These are phyloP conservation scores for Sebastiscus albofasciatus DNA, from an alignment of 2,797 vertebrate genomes.

Conservation along the genomic window DNA sequence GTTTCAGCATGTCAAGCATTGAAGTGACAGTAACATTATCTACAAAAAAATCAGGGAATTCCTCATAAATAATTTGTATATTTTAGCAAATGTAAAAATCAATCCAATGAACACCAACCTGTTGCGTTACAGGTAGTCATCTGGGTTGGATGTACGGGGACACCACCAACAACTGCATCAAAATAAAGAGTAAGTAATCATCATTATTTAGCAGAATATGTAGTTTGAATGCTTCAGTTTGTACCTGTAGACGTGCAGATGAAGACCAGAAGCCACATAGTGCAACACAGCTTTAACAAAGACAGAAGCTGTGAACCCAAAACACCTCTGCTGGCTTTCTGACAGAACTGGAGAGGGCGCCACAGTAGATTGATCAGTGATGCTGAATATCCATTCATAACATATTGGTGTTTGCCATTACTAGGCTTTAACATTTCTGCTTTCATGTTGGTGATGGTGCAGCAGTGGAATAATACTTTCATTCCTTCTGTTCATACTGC, in stretches of 20 bases:
- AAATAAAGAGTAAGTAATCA: neutral
- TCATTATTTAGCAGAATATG: neutral
- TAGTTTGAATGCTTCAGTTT: neutral
- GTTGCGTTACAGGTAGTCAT: rapidly evolving
- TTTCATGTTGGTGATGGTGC: too few relatives aligned
- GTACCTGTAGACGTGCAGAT: constrained; percentile 43
- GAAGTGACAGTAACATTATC: neutral
- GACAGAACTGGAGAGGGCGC: neutral
- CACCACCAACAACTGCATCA: constrained; percentile 22
- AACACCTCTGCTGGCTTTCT: neutral
- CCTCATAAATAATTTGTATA: neutral
- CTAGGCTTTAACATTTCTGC: too few relatives aligned
- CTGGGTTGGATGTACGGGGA: neutral
- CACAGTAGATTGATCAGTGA: too few relatives aligned
- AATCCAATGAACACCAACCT: constrained; percentile 21
- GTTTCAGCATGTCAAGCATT: neutral
- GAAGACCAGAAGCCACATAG: constrained; percentile 19
- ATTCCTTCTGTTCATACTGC: too few relatives aligned
- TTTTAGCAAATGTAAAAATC: neutral
- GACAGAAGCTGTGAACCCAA: neutral
- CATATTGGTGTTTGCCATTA: too few relatives aligned
- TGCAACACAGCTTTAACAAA: neutral
- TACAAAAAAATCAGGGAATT: neutral
- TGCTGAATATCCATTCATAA: too few relatives aligned
- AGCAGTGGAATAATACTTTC: too few relatives aligned